A percentile compares a stretch with the other conserved stretches of the same genome.
Evolutionary conservation across 2,888 invertebrate genomes (phyloP).

Genomic region (Polyploca ridens): DNA sequence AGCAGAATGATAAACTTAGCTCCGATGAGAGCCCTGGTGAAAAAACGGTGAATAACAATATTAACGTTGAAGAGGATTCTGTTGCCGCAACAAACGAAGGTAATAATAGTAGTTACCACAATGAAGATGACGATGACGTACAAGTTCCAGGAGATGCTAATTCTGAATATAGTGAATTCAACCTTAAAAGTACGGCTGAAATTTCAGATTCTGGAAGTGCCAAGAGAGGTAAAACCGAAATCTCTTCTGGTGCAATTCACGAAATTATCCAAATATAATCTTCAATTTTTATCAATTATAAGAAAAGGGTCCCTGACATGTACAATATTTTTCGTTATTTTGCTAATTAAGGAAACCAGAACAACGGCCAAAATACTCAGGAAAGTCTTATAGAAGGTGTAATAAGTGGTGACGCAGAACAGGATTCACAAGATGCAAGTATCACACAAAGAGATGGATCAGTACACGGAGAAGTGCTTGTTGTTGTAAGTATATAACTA

Average conservation of each 20-base stretch:
- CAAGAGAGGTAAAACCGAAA: conserved; percentile 73
- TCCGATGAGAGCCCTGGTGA: conserved; percentile 16
- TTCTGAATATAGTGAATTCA: conserved; percentile 71
- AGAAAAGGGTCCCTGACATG: conserved; percentile 78
- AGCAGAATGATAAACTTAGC: conserved; percentile 23
- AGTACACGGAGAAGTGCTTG: conserved; percentile 67
- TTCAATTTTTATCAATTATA: conserved; percentile 57
- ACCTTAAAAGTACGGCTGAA: conserved; percentile 69
- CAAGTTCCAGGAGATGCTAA: conserved; percentile 77
- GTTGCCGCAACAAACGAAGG: conserved; percentile 61
- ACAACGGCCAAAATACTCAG: conserved; percentile 73
- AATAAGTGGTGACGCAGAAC: conserved; percentile 75
- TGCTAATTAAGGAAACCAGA: conserved; percentile 82
- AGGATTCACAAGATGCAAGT: conserved; percentile 81
- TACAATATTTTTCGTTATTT: conserved; percentile 82
- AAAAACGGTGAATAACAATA: conserved; percentile 17
- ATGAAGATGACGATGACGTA: conserved; percentile 84
- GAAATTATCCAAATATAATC: conserved; percentile 72
- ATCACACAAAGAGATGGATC: conserved; percentile 67
- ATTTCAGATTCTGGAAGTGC: conserved; percentile 69
- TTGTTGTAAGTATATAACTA: conserved; percentile 76
- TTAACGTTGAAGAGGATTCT: conserved; percentile 34
- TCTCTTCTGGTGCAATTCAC: conserved; percentile 76
- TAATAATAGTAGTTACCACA: conserved; percentile 69
- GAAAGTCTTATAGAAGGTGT: conserved; percentile 81